Conservation (phyloP, 1,140 invertebrate species). For the Asbolus verrucosus region DNA sequence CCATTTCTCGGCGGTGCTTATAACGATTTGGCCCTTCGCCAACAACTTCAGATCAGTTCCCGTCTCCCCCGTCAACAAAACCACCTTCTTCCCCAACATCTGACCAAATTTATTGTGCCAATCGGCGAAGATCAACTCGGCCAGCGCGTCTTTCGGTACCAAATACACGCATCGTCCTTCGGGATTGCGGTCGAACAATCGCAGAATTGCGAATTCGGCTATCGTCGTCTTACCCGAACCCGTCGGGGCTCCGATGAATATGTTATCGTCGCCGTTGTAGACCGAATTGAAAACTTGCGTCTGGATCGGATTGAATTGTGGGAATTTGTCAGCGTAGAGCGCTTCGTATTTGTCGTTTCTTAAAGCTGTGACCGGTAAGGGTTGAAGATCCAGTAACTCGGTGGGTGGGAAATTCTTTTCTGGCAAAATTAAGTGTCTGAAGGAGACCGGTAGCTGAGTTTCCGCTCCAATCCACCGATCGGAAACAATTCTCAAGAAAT, state of each 20-base stretch:
- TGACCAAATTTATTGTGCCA: constrained; percentile 92
- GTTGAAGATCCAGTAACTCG: constrained; percentile 97
- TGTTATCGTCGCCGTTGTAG: constrained; percentile 99
- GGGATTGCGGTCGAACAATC: constrained; percentile 83
- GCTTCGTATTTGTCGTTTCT: constrained; percentile 88
- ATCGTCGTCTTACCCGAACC: constrained; percentile 98
- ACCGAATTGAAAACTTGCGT: constrained; percentile 99
- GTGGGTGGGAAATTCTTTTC: constrained; percentile 99
- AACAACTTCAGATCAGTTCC: constrained; percentile 95
- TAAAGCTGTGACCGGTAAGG: constrained; percentile 88
- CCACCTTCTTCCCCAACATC: constrained; percentile 87
- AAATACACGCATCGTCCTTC: constrained; percentile 91
- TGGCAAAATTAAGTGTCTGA: constrained; percentile 95
- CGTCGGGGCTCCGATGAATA: constrained; percentile 97
- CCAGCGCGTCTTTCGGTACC: constrained; percentile 91
- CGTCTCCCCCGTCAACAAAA: constrained; percentile 97
- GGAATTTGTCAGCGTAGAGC: constrained; percentile 88
- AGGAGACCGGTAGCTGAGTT: constrained; percentile 97
- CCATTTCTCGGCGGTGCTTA: constrained; percentile 98
- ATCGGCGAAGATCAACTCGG: constrained; percentile 90
- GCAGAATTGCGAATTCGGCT: constrained; percentile 95
- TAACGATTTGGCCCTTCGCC: constrained; percentile 93
- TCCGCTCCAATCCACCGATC: constrained; percentile 92
- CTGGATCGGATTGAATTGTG: constrained; percentile 98
- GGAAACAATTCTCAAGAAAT: constrained; percentile 89